Base-by-base conservation (phyloP, 2,888 invertebrate genomes). In the Lithophane leautieri region DNA sequence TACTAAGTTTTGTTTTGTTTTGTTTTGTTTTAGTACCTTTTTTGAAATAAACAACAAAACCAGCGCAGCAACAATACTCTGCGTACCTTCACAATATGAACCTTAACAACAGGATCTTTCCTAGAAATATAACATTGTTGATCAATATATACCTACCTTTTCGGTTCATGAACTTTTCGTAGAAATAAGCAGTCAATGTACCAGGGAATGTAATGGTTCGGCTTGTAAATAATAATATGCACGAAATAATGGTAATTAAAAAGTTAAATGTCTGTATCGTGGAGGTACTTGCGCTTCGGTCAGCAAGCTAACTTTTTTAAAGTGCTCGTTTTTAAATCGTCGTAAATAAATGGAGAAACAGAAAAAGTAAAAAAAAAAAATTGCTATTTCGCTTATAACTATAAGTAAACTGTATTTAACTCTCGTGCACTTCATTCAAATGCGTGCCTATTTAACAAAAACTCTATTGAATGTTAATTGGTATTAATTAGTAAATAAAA, bases 71-170 rank as follows among this genome's bases (percentile, higher is more conserved):
- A n/a, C 22, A 28, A 4, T 56, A 56, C 56, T 54, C n/a, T 54
- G 16, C 8, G 16, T 69, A 12, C 11, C 1, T 34, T 34, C 16
- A n/a, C 58, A 42, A 16, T 7, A 42, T 19, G 54, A 47, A 11
- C 16, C 4, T 2, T n/a, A 50, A 52, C 50, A 22, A 52, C 22
- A 42, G n/a, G 28, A n/a, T 44, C 1, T 14, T 56, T 44, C 54
- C n/a, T 14, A 70, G 28, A 74, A 74, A 54, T 25, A 74, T 52
- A 54, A 62, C 54, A 63, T 44, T 3, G 34, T 34, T 25, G 42
- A 12, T 16, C 25, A 9, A 3, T 25, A 11, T 9, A 34, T 34
- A 34, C 34, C 1, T 34, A 12, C 6, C 14, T 44, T 4, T 4
- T 34, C 19, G 16, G 75, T 40, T 54, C 22, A 47, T 63, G 4